Conservation (phyloP, 2,797 vertebrate species). For the Pagetopsis macropterus region DNA sequence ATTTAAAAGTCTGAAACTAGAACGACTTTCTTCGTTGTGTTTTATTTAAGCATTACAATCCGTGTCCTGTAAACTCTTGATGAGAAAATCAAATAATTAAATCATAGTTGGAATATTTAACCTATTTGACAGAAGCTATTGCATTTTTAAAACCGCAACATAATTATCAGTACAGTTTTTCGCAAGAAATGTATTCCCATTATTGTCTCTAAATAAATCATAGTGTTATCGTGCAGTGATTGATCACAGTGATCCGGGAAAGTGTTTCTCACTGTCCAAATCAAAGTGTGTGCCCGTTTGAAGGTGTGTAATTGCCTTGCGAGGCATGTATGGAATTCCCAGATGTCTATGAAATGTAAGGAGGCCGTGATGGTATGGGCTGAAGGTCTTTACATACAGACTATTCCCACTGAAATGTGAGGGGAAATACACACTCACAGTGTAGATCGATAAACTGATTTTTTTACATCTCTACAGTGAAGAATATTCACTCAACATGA, state of each 20-base stretch:
- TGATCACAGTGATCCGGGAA: constrained; percentile 78
- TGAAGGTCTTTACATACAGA: constrained; percentile 76
- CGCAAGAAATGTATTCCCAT: constrained; percentile 12
- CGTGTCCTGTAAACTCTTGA: not conserved
- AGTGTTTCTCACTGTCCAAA: constrained; percentile 84
- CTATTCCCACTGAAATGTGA: constrained; percentile 48
- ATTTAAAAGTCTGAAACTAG: not conserved
- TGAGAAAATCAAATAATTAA: not conserved
- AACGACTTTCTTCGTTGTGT: not conserved
- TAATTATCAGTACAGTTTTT: not conserved
- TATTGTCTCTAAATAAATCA: constrained; percentile 57
- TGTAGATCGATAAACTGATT: constrained; percentile 27
- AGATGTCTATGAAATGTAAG: constrained; percentile 97
- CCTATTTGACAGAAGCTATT: not conserved
- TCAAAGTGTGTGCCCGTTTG: constrained; percentile 91
- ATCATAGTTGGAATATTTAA: not conserved
- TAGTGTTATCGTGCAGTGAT: constrained; percentile 44
- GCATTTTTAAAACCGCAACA: not conserved
- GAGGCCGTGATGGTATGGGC: constrained; percentile 86
- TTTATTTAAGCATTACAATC: not conserved
- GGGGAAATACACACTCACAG: constrained; percentile 8
- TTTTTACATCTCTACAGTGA: constrained; percentile 6
- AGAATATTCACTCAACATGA: constrained; percentile 3
- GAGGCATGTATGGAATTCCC: constrained; percentile 97
- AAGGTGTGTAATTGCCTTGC: constrained; percentile 97